Evolutionary conservation across 1,140 invertebrate species (phyloP).

Genomic region (Drosophila carrolli): DNA sequence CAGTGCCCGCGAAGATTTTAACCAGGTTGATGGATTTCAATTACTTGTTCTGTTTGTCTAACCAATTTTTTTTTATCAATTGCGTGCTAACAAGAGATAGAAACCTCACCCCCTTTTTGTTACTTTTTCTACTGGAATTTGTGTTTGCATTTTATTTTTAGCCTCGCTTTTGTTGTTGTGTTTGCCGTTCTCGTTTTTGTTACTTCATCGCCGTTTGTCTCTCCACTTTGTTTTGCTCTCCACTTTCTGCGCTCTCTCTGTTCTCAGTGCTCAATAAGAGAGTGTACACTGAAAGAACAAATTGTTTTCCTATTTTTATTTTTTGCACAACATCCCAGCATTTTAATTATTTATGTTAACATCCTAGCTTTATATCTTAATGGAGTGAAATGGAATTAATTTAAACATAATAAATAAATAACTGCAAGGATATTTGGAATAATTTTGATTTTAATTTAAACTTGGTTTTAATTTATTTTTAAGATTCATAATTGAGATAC

Average conservation of each 20-base stretch:
- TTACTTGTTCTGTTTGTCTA: conserved; percentile 39
- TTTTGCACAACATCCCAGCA: too few relatives aligned
- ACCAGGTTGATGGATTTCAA: conserved; percentile 35
- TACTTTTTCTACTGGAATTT: conserved; percentile 25
- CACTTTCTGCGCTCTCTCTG: conserved; percentile 36
- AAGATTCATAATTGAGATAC: too few relatives aligned
- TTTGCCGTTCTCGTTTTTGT: conserved; percentile 35
- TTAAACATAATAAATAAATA: too few relatives aligned
- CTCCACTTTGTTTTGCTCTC: conserved; percentile 65
- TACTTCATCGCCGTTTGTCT: conserved; percentile 51
- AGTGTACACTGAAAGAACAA: background rate
- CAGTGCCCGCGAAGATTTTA: conserved; percentile 35
- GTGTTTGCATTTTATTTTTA: conserved; percentile 63
- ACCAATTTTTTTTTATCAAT: conserved; percentile 44
- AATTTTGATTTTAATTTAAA: too few relatives aligned
- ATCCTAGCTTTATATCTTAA: too few relatives aligned
- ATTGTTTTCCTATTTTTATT: too few relatives aligned
- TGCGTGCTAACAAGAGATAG: conserved; percentile 32
- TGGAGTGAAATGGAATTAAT: too few relatives aligned
- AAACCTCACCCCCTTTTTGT: conserved; percentile 2
- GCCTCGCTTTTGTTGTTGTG: conserved; percentile 39
- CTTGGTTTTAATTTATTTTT: too few relatives aligned
- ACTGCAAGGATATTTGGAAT: too few relatives aligned
- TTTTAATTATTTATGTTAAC: too few relatives aligned
- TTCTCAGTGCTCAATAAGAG: background rate